Evolutionary conservation across 2,797 vertebrate genomes (phyloP), one percentile per base, ranked within the genome.

Genomic region (Botia kubotai): DNA sequence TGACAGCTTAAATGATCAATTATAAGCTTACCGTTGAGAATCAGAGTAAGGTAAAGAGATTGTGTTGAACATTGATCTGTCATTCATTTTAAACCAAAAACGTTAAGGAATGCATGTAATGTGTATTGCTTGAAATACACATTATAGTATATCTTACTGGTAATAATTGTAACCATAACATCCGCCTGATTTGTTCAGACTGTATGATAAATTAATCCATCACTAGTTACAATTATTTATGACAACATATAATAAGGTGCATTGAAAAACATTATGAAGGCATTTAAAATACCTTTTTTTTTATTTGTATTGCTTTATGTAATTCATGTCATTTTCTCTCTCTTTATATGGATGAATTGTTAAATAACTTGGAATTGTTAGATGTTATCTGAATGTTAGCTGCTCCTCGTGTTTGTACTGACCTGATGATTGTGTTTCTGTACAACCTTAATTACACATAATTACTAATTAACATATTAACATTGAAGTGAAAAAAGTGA

Each of bases 301-400:
- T 74, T 8, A 16, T 55, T 23, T 2, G 53, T 75, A 8, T 46
- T 6, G 10, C 39, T 33, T 74, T 71, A 4, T 19, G 46, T 66
- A 57, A 71, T 72, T 66, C 50, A 50, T 62, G 67, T 76, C 10
- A 2, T 72, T 21, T 77, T 77, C 88, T 72, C 85, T 87, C 78
- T 87, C 77, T 77, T 78, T 60, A 85, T 82, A 85, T 84, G 78
- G 84, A 58, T 58, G 4, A 58, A 21, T 77, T 87, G 23, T 26
- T 26, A 90, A 88, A 90, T 91, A 89, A 81, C 86, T 84, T 79
- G 89, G 89, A 91, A 86, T 90, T 89, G 86, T 85, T 46, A 82
- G 87, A 90, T 91, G 83, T 89, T 89, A 92, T 92, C 89, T 13
- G 2, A 74, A 85, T 84, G 68, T 88, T 90, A 84, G 86, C 84